A percentile compares a stretch with the other conserved stretches of the same genome.
phyloP scores from a whole-genome alignment of 2,113 vertebrate species.

The Pogona vitticeps region DNA sequence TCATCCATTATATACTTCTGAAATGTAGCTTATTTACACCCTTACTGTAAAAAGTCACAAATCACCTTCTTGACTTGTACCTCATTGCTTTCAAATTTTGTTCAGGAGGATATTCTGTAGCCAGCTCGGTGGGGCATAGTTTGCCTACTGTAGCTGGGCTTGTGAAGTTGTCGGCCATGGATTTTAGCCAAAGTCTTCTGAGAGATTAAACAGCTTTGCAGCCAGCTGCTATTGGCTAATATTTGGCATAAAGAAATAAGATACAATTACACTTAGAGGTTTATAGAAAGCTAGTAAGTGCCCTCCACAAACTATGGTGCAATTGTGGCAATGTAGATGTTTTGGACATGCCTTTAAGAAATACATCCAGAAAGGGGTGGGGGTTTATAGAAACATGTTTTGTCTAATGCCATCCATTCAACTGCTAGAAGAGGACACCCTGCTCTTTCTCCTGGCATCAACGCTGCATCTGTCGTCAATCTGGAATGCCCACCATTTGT shows the following conservation, averaged over 20 bases:
- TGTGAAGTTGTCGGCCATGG: slow-evolving; percentile 69
- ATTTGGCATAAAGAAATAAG: slow-evolving; percentile 75
- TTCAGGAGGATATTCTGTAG: too few species aligned
- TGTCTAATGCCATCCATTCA: slow-evolving; percentile 15
- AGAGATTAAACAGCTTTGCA: slow-evolving; percentile 78
- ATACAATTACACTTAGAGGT: slow-evolving; percentile 74
- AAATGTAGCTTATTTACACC: too few species aligned
- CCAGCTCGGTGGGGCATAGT: slow-evolving; percentile 47
- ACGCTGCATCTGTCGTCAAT: slow-evolving; percentile 16
- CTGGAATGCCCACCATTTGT: slow-evolving; percentile 33
- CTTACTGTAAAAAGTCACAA: too few species aligned
- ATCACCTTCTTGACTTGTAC: too few species aligned
- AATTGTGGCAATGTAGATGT: slow-evolving; percentile 37
- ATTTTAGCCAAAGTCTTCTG: slow-evolving; percentile 73
- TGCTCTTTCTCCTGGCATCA: slow-evolving; percentile 27
- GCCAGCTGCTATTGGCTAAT: slow-evolving; percentile 75
- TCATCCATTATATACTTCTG: too few species aligned
- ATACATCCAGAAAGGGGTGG: slow-evolving; percentile 9
- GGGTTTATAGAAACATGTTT: slow-evolving; percentile 29
- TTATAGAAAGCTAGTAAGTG: slow-evolving; percentile 72
- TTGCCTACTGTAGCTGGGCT: slow-evolving; percentile 51
- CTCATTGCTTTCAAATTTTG: too few species aligned
- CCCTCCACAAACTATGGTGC: slow-evolving; percentile 63
- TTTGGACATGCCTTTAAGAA: slow-evolving; percentile 23
- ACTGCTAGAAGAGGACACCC: slow-evolving; percentile 11